Conservation (phyloP, 2,113 vertebrate genomes). For the Natator depressus region DNA sequence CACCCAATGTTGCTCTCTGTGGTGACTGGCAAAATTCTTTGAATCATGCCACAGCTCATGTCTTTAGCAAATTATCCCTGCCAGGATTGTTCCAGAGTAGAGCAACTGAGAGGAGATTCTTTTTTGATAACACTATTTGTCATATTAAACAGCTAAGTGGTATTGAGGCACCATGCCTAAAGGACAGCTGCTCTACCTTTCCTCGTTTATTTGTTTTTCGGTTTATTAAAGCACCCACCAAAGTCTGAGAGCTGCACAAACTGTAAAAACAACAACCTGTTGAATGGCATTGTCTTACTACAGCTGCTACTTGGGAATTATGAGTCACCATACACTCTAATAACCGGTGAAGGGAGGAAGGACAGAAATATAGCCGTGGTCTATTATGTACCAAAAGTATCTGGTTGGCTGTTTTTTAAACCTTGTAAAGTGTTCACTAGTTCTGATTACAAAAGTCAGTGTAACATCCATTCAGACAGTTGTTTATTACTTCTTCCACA, state of each 20-base stretch:
- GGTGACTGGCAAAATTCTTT: not conserved
- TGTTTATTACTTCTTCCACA: too few species aligned
- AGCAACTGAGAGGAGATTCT: not conserved
- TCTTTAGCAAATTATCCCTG: not conserved
- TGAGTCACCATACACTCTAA: not conserved
- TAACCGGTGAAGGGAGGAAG: not conserved
- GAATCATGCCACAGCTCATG: not conserved
- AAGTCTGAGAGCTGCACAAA: not conserved
- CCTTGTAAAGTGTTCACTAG: not conserved
- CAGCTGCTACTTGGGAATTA: not conserved
- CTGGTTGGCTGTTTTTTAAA: not conserved
- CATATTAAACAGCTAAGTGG: rapidly evolving
- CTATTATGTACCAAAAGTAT: constrained; percentile 46
- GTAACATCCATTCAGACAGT: not conserved
- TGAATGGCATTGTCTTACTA: not conserved
- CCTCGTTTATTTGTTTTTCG: rapidly evolving
- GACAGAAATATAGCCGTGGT: not conserved
- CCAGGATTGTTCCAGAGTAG: not conserved
- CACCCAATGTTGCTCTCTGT: not conserved
- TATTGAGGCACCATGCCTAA: not conserved
- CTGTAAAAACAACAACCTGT: not conserved
- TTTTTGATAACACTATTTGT: not conserved
- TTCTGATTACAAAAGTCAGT: constrained; percentile 48
- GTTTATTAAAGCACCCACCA: not conserved
- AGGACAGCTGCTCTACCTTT: not conserved